Conservation (phyloP, 2,888 invertebrate genomes). For the Agrypnus murinus region DNA sequence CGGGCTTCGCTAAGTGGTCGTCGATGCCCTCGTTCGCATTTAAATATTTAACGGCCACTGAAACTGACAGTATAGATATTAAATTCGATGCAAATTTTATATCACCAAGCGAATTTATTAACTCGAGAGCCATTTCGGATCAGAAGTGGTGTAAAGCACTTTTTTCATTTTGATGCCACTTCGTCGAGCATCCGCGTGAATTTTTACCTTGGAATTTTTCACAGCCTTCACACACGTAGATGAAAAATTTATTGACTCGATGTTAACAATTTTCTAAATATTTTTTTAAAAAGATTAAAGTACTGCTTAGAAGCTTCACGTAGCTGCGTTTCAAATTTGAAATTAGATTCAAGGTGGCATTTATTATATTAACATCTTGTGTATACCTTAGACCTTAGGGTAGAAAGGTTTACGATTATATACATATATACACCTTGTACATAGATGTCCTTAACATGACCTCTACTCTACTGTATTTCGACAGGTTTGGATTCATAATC, state of each 20-base stretch:
- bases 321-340: no score
- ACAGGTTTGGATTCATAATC: no score
- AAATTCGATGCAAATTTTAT: constrained; percentile 55
- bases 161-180: constrained; percentile 39
- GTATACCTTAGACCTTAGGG: no score
- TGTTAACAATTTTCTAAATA: constrained; percentile 7
- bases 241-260: background rate
- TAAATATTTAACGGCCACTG: constrained; percentile 53
- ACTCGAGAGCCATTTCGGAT: constrained; percentile 46
- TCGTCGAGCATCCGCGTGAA: constrained; percentile 24
- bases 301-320: no score
- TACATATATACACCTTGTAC: no score
- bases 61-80: constrained; percentile 55
- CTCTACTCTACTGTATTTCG: no score
- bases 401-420: no score
- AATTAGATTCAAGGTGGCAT: background rate
- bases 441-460: no score
- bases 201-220: constrained; percentile 17
- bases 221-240: background rate
- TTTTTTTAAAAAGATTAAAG: no score
- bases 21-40: constrained; percentile 50
- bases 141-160: constrained; percentile 47
- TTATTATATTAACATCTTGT: background rate
- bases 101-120: constrained; percentile 51
- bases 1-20: constrained; percentile 52